A percentile compares a stretch with the other conserved stretches of the same genome.
These are phyloP conservation scores for Phyllostomus hastatus DNA, from an alignment of 2,113 vertebrate species.

Conservation along the genomic window DNA sequence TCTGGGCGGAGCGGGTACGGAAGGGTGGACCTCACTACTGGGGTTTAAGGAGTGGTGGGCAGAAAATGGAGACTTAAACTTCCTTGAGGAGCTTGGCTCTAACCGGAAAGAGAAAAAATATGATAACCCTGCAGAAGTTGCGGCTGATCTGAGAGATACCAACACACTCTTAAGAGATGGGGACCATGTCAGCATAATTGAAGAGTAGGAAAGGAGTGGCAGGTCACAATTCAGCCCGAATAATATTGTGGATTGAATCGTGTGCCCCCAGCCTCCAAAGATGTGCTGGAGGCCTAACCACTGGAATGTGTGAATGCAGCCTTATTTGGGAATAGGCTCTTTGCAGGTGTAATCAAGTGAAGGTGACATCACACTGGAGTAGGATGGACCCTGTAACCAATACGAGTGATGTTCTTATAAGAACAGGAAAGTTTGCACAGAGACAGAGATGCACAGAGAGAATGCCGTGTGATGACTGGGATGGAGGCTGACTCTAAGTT, in stretches of 20 bases:
- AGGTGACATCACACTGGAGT: too few relatives aligned
- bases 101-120: background rate
- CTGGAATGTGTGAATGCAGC: background rate
- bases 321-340: background rate
- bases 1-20: background rate
- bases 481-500: background rate
- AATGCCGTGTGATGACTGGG: background rate
- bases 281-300: background rate
- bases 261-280: background rate
- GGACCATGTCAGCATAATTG: background rate
- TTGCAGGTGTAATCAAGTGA: too few relatives aligned
- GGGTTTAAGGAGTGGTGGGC: background rate
- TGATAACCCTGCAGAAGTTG: too few relatives aligned
- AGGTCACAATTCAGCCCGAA: background rate
- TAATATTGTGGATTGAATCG: background rate
- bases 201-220: background rate
- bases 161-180: background rate
- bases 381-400: too few relatives aligned
- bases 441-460: too few relatives aligned
- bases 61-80: background rate
- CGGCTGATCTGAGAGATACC: too few relatives aligned
- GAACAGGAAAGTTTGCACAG: too few relatives aligned
- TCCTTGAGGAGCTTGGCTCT: background rate
- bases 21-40: background rate
- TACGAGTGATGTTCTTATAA: too few relatives aligned